Percentiles rank a stretch among this genome's conserved stretches.
Conservation (phyloP, 1,140 invertebrate genomes). For the Pygmarrhopalites habei region DNA sequence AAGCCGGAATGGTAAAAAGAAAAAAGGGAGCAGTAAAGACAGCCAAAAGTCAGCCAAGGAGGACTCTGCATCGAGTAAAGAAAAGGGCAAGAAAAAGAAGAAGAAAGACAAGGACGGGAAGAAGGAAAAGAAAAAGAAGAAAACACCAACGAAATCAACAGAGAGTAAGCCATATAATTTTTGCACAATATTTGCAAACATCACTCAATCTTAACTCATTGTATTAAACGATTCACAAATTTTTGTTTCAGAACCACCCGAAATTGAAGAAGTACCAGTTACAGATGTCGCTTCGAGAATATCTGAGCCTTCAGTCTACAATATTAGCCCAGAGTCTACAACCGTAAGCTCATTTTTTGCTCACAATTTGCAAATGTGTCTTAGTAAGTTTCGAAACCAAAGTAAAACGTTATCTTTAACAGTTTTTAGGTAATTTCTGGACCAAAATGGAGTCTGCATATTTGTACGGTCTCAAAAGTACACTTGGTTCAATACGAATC, state of each 20-base stretch:
- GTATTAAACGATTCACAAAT: too few relatives aligned
- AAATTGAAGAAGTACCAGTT: too few relatives aligned
- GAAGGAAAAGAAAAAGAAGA: not conserved
- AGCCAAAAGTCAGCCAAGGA: too few relatives aligned
- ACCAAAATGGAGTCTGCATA: not conserved
- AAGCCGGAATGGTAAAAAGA: not conserved
- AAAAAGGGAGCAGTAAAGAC: not conserved
- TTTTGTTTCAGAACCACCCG: too few relatives aligned
- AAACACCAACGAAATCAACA: too few relatives aligned
- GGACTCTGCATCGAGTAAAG: not conserved
- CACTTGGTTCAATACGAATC: not conserved
- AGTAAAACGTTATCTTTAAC: too few relatives aligned
- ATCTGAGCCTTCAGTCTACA: conserved; percentile 1
- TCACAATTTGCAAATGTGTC: too few relatives aligned
- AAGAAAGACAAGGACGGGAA: not conserved
- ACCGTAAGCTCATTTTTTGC: not conserved
- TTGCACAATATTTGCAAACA: too few relatives aligned
- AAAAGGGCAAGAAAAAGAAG: not conserved
- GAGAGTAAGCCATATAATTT: too few relatives aligned
- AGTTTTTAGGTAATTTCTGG: conserved; percentile 5
- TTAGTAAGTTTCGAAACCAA: too few relatives aligned
- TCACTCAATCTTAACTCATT: too few relatives aligned
- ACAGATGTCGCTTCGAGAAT: too few relatives aligned
- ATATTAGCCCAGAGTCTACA: not conserved
- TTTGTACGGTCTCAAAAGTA: not conserved